phyloP scores from a whole-genome alignment of 64 coral and sea anemone species.

The Porites lutea region DNA sequence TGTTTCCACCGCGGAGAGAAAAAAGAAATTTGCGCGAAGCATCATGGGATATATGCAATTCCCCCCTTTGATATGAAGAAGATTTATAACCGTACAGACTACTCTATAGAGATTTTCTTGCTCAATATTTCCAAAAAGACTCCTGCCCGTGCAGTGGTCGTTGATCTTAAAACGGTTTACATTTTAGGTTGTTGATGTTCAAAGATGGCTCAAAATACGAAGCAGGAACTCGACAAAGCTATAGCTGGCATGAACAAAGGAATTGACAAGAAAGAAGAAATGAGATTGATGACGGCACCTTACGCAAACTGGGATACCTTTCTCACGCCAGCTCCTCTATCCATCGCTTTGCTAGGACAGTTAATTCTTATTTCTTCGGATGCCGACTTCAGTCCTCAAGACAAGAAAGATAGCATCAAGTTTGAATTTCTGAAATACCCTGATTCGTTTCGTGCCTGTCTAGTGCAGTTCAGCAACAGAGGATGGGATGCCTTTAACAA shows the following conservation, averaged over 20 bases:
- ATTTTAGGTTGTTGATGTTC: background rate
- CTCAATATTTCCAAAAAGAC: background rate
- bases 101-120: background rate
- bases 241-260: slow-evolving; percentile 49
- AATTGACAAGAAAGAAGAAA: slow-evolving; percentile 56
- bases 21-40: too few species aligned
- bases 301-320: slow-evolving; percentile 64
- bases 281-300: slow-evolving; percentile 33
- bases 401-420: slow-evolving; percentile 12
- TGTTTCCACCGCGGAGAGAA: too few species aligned
- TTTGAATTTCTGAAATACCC: slow-evolving; percentile 64
- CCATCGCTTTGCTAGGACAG: slow-evolving; percentile 61
- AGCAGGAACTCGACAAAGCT: slow-evolving; percentile 41
- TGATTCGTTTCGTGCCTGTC: slow-evolving; percentile 69
- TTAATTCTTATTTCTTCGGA: slow-evolving; percentile 66
- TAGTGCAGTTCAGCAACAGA: slow-evolving; percentile 70
- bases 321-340: slow-evolving; percentile 60
- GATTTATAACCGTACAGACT: background rate
- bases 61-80: too few species aligned
- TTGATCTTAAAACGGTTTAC: background rate
- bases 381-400: slow-evolving; percentile 65
- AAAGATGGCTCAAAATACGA: background rate
- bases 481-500: slow-evolving; percentile 61
- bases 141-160: background rate
- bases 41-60: too few species aligned